Conservation (phyloP, 92 coral and sea anemone genomes). For the Montipora capitata region DNA sequence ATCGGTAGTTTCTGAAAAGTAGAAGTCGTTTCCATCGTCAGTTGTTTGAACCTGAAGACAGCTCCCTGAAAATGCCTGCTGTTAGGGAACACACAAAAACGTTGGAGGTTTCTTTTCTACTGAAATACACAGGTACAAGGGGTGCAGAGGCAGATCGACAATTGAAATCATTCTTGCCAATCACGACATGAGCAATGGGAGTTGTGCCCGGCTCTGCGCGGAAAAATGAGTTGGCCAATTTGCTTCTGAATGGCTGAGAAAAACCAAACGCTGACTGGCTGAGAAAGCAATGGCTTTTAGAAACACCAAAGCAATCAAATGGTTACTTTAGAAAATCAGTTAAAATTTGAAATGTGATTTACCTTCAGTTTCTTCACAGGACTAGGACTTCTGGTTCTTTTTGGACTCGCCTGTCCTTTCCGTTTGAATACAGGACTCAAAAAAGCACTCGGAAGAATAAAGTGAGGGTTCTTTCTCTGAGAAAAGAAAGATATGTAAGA, state of each 20-base stretch:
- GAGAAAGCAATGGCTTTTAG: neutral
- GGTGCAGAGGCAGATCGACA: neutral
- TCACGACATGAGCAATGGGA: no score
- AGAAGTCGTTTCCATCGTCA: slow-evolving; percentile 17
- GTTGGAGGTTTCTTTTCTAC: no score
- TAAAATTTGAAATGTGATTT: neutral
- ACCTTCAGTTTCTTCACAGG: slow-evolving; percentile 61
- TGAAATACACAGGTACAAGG: neutral
- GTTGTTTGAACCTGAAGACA: slow-evolving; percentile 45
- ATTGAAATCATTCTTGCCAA: neutral
- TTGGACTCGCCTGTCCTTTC: slow-evolving; percentile 5
- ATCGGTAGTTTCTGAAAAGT: slow-evolving; percentile 28
- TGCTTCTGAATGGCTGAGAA: no score
- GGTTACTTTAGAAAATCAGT: neutral
- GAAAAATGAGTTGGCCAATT: neutral
- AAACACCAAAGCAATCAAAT: no score
- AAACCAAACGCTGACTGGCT: neutral
- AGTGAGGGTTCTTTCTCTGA: slow-evolving; percentile 50
- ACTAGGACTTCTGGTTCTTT: slow-evolving; percentile 43
- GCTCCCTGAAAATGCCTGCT: slow-evolving; percentile 56
- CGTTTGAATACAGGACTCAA: slow-evolving; percentile 20
- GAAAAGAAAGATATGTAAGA: neutral
- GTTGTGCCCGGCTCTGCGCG: neutral
- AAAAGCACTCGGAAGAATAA: slow-evolving; percentile 41
- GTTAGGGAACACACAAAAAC: neutral